These are phyloP conservation scores for Dysmachus trigonus DNA, from an alignment of 2,888 invertebrate genomes.

Conservation along the genomic window DNA sequence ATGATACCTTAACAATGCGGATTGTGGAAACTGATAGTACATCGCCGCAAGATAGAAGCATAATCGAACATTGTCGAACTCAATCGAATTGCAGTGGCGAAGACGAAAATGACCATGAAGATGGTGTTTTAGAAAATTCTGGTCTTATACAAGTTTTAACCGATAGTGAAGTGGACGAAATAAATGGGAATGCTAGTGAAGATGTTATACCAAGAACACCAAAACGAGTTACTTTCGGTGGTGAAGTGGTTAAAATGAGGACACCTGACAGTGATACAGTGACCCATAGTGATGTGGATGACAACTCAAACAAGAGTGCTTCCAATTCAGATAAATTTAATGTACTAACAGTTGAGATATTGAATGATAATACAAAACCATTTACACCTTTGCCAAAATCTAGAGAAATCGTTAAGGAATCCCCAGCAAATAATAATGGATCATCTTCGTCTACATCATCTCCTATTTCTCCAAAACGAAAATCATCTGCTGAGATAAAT, in stretches of 20 bases:
- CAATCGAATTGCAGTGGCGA: conserved; percentile 54
- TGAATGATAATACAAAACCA: conserved; percentile 62
- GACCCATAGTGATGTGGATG: conserved; percentile 69
- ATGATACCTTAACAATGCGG: conserved; percentile 85
- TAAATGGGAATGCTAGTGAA: conserved; percentile 49
- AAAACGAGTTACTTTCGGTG: conserved; percentile 83
- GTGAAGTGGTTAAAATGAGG: conserved; percentile 85
- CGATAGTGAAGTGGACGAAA: conserved; percentile 71
- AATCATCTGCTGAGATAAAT: conserved; percentile 42
- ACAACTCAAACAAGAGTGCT: conserved; percentile 47
- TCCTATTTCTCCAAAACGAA: conserved; percentile 50
- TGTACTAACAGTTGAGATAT: conserved; percentile 59
- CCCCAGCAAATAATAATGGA: not conserved
- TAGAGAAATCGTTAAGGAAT: not conserved
- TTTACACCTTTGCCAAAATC: conserved; percentile 44
- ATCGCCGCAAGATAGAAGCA: not conserved
- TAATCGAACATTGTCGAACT: not conserved
- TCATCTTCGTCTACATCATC: not conserved
- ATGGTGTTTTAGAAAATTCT: conserved; percentile 52
- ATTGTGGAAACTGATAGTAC: conserved; percentile 69
- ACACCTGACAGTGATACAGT: conserved; percentile 85
- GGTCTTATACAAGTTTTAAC: conserved; percentile 71
- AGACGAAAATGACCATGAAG: conserved; percentile 53
- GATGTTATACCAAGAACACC: conserved; percentile 67
- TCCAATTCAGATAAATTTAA: conserved; percentile 51